Base-by-base conservation (phyloP, 2,113 vertebrate species). In the Serinus canaria region DNA sequence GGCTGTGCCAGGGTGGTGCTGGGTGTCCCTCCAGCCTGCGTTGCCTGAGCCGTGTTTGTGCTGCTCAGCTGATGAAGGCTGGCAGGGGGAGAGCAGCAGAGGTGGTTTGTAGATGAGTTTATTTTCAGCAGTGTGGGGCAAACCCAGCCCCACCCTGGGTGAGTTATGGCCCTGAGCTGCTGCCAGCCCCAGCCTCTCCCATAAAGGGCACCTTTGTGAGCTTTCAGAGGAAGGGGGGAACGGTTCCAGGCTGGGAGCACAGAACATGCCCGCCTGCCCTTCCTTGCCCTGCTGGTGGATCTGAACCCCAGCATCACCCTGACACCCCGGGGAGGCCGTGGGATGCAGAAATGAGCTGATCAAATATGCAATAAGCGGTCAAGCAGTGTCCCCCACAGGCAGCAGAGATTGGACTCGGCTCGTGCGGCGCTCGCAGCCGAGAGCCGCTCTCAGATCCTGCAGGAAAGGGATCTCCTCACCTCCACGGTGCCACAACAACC, bases 341-440 rank as follows among this genome's bases (percentile, higher is more conserved):
- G 9, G 66, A 44, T 68, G 92, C 95, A 90, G 96, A 67, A 96
- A 94, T 10, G 59, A 94, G 58, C 93, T 87, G 95, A 96, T 96
- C 93, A 91, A 92, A 94, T 94, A 96, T 94, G 95, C 97, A 90
- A 94, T 90, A 88, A 94, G 78, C 49, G 87, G 95, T 97, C 95
- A 97, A 96, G 96, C 94, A 96, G 96, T 97, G 97, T 95, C 97
- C 94, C 96, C 97, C 97, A 96, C 97, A 96, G 95, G 97, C 95
- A 95, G 63, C 83, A 43, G 95, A 28, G 94, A 94, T 9, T 8
- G 90, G 87, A 4, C 28, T 70, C 85, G 1, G 83, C 69, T 76
- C 62, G n/a, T 1, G 70, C 19, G 20, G 22, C 1, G 70, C 83
- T 76, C 70, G 92, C 82, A 72, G 91, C 70, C 70, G 3, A 11